Evolutionary conservation across 2,888 invertebrate genomes (phyloP).

Genomic region (Sinohyriopsis cumingii): DNA sequence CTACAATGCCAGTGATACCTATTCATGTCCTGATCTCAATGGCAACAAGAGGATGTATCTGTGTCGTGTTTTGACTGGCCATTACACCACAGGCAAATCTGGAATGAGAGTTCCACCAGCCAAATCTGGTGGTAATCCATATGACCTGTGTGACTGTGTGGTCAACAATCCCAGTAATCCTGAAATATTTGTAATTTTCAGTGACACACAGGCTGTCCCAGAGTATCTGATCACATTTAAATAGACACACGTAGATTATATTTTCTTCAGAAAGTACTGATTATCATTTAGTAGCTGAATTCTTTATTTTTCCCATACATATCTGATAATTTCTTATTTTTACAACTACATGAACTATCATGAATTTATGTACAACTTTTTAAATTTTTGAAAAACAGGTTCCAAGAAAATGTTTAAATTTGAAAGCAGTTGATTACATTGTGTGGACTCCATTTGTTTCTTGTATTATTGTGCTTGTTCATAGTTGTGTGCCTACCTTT

Average conservation of each 20-base stretch:
- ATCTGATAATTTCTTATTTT: too few relatives aligned
- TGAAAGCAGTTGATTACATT: too few relatives aligned
- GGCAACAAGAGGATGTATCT: slow-evolving; percentile 51
- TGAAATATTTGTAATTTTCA: slow-evolving; percentile 61
- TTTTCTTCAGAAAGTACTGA: too few relatives aligned
- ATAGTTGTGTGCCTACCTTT: too few relatives aligned
- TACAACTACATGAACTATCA: too few relatives aligned
- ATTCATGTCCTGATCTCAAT: slow-evolving; percentile 37
- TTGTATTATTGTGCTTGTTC: too few relatives aligned
- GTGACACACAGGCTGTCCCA: slow-evolving; percentile 66
- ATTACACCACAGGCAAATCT: slow-evolving; percentile 30
- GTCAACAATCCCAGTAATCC: slow-evolving; percentile 41
- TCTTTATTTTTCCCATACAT: too few relatives aligned
- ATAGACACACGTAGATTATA: background rate
- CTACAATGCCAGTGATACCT: slow-evolving; percentile 46
- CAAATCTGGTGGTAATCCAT: slow-evolving; percentile 15
- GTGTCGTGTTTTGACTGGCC: slow-evolving; percentile 57
- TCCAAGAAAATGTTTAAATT: too few relatives aligned
- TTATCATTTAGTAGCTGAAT: too few relatives aligned
- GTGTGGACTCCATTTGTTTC: too few relatives aligned
- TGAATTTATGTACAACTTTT: too few relatives aligned
- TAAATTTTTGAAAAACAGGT: too few relatives aligned
- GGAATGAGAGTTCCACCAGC: slow-evolving; percentile 48
- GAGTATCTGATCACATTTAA: slow-evolving; percentile 60
- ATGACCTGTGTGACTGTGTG: slow-evolving; percentile 57